Percentiles rank a stretch among this genome's conserved stretches.
phyloP scores from a whole-genome alignment of 1,140 invertebrate genomes.

The Procambarus clarkii region DNA sequence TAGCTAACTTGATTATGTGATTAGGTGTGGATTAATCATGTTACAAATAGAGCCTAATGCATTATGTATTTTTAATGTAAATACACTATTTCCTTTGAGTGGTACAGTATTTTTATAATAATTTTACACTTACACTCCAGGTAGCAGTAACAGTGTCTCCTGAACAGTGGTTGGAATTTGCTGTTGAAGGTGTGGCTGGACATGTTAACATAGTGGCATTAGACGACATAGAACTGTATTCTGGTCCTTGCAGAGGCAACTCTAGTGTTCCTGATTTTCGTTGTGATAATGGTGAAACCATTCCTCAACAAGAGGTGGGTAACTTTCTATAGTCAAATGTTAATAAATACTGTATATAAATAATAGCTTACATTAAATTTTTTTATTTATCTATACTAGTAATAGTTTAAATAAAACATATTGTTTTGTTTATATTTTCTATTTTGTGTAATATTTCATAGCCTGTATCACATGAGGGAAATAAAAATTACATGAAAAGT shows the following conservation, averaged over 20 bases:
- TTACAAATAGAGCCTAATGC: no score
- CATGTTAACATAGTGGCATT: conserved; percentile 57
- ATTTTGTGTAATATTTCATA: no score
- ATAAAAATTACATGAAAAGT: no score
- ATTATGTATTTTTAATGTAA: not conserved
- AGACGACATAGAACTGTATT: conserved; percentile 41
- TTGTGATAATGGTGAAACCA: conserved; percentile 40
- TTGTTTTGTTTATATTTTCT: no score
- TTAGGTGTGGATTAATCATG: no score
- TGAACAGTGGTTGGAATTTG: conserved; percentile 61
- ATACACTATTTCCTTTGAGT: not conserved
- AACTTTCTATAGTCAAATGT: not conserved
- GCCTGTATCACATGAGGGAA: no score
- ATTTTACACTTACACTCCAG: not conserved
- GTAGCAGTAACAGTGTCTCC: conserved; percentile 9
- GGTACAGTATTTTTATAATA: not conserved
- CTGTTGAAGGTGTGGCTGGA: conserved; percentile 32
- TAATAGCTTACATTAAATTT: no score
- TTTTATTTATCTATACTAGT: no score
- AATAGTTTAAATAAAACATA: no score
- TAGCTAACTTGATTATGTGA: no score
- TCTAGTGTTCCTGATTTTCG: conserved; percentile 33
- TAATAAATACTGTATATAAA: no score
- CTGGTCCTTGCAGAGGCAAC: conserved; percentile 34
- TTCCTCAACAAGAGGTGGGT: conserved; percentile 52